A percentile compares a stretch with the other conserved stretches of the same genome.
Evolutionary conservation across 2,113 vertebrate genomes (phyloP).

Genomic region (Tor tambroides): DNA sequence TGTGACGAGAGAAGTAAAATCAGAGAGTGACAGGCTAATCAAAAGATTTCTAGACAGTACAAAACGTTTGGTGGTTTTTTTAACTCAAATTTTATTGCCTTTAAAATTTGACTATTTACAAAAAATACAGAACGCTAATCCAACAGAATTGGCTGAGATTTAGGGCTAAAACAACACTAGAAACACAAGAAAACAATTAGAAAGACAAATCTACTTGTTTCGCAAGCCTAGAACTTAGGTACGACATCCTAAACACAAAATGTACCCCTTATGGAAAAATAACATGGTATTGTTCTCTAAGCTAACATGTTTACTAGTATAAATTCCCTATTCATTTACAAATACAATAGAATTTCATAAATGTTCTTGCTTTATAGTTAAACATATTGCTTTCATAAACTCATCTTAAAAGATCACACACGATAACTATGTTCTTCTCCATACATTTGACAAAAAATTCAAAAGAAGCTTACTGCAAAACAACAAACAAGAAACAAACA

Average conservation of each 20-base stretch:
- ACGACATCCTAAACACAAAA: slow-evolving; percentile 30
- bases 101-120: slow-evolving; percentile 89
- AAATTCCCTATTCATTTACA: slow-evolving; percentile 89
- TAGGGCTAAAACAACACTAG: slow-evolving; percentile 76
- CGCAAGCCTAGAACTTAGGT: slow-evolving; percentile 81
- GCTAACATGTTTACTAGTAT: slow-evolving; percentile 61
- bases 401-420: slow-evolving; percentile 84
- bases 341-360: slow-evolving; percentile 94
- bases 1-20: slow-evolving; percentile 72
- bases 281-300: slow-evolving; percentile 38
- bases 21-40: slow-evolving; percentile 66
- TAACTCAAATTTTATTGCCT: slow-evolving; percentile 91
- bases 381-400: slow-evolving; percentile 64
- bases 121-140: slow-evolving; percentile 86
- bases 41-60: slow-evolving; percentile 35
- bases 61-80: slow-evolving; percentile 60
- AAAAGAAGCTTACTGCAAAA: slow-evolving; percentile 85
- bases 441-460: slow-evolving; percentile 66
- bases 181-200: slow-evolving; percentile 63
- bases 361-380: slow-evolving; percentile 86
- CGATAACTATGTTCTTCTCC: slow-evolving; percentile 87
- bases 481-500: slow-evolving; percentile 76
- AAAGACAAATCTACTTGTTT: slow-evolving; percentile 72
- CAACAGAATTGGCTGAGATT: slow-evolving; percentile 83
- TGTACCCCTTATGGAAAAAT: slow-evolving; percentile 25